Evolutionary conservation across 2,113 vertebrate genomes (phyloP), one percentile per base, ranked within the genome.

Genomic region (Brachypodius melanocephalos): DNA sequence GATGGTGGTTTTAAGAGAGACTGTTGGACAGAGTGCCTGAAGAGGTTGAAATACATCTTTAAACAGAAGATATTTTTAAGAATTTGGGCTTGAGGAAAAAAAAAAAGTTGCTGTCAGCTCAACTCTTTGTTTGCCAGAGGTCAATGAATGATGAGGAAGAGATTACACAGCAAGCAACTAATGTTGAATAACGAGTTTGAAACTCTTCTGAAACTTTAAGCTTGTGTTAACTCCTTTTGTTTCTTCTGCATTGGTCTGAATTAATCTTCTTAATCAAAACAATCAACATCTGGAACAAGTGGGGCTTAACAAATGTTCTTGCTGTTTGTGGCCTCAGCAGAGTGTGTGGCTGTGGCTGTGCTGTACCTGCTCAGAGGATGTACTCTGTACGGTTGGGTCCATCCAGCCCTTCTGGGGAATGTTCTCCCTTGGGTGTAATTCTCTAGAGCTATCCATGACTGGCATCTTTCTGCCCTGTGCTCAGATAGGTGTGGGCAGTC

Each of bases 81-180:
- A 73, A 87, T 18, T 25, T 57, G 59, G 43, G 25, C 65, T 90
- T 84, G 61, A 92, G 55, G 54, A 88, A 65, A 55, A 58, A 52
- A 74, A 90, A 58, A 52, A 74, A 90, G 55, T 6, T 63, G 32
- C 76, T 84, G 55, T 93, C 69, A 95, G 57, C 65, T 80, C 51
- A 75, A 13, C 29, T 48, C 61, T 88, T 80, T 95, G 40, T 86
- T 88, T 78, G 86, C 76, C 73, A 78, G 73, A 71, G 80, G 68
- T 92, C 92, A 95, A 11, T 34, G 75, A 90, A 52, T 68, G 84
- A 95, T 81, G 65, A 84, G 63, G 45, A 87, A 45, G 68, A 83
- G 84, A 94, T 92, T 87, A 95, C 2, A 18, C 36, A 75, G 19
- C 46, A 85, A 85, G 65, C 57, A 85, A 89, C 71, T 75, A 84